Conservation (phyloP, 2,797 vertebrate species). For the Poecilia gillii region DNA sequence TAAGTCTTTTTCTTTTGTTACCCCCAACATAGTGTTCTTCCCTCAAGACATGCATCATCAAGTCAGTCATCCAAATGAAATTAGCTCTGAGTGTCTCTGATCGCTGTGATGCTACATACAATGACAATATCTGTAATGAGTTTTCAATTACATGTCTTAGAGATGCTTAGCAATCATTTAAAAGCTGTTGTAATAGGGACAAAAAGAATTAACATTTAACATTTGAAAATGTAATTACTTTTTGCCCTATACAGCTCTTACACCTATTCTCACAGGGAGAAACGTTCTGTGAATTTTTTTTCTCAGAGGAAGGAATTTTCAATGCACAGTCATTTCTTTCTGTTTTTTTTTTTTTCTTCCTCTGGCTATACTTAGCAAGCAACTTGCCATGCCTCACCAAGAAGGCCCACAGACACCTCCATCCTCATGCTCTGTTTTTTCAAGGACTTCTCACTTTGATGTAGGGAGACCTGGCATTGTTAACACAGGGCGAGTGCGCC, state of each 20-base stretch:
- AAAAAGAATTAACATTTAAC: slow-evolving; percentile 12
- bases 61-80: slow-evolving; percentile 31
- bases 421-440: slow-evolving; percentile 59
- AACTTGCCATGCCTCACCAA: slow-evolving; percentile 63
- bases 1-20: slow-evolving; percentile 19
- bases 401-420: slow-evolving; percentile 48
- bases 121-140: slow-evolving; percentile 39
- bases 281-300: slow-evolving; percentile 61
- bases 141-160: slow-evolving; percentile 40
- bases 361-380: slow-evolving; percentile 66
- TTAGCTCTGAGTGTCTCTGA: slow-evolving; percentile 34
- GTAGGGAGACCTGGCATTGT: slow-evolving; percentile 68
- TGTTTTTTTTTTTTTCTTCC: slow-evolving; percentile 29
- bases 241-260: slow-evolving; percentile 64
- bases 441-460: slow-evolving; percentile 68
- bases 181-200: slow-evolving; percentile 12
- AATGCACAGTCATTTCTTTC: slow-evolving; percentile 69
- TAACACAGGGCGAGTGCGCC: slow-evolving; percentile 53
- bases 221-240: slow-evolving; percentile 61
- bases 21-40: slow-evolving; percentile 32
- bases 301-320: slow-evolving; percentile 59
- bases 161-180: slow-evolving; percentile 32
- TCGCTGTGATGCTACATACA: slow-evolving; percentile 13
- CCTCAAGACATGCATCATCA: slow-evolving; percentile 41
- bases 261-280: slow-evolving; percentile 63